phyloP scores from a whole-genome alignment of 2,888 invertebrate species.

The Liopterus haemorrhoidalis region DNA sequence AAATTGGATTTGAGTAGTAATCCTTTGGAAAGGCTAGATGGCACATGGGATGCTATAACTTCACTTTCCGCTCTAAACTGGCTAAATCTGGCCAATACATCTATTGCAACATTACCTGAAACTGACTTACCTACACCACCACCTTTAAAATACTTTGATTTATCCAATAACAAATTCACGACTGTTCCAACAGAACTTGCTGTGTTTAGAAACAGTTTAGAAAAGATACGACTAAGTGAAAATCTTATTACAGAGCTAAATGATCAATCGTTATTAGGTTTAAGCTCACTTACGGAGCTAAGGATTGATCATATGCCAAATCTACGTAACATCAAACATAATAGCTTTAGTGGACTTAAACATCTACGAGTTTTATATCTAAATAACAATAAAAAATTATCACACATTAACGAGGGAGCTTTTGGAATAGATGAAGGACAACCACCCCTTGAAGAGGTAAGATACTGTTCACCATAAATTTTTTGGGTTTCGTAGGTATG shows the following conservation, averaged over 20 bases:
- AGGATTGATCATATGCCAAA: too few relatives aligned
- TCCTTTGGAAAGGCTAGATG: slow-evolving; percentile 55
- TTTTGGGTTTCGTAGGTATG: too few relatives aligned
- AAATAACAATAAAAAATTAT: slow-evolving; percentile 36
- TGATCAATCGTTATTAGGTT: slow-evolving; percentile 57
- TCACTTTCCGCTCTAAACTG: slow-evolving; percentile 33
- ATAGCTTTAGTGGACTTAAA: slow-evolving; percentile 38
- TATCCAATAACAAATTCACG: slow-evolving; percentile 56
- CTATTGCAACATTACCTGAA: slow-evolving; percentile 51
- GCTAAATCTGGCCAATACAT: slow-evolving; percentile 48
- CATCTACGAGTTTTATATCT: slow-evolving; percentile 38
- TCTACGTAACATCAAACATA: too few relatives aligned
- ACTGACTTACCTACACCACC: slow-evolving; percentile 50
- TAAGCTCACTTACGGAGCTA: too few relatives aligned
- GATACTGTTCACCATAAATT: too few relatives aligned
- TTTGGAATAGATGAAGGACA: too few relatives aligned
- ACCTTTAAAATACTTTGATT: slow-evolving; percentile 52
- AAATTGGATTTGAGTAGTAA: slow-evolving; percentile 58
- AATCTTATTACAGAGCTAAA: slow-evolving; percentile 56
- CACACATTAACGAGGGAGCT: slow-evolving; percentile 54
- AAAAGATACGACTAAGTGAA: slow-evolving; percentile 55
- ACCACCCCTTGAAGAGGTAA: too few relatives aligned
- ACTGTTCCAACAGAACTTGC: slow-evolving; percentile 54
- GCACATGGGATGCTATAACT: slow-evolving; percentile 53
- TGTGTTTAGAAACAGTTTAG: slow-evolving; percentile 50